Conservation (phyloP, 2,888 invertebrate species). For the Meganola albula region DNA sequence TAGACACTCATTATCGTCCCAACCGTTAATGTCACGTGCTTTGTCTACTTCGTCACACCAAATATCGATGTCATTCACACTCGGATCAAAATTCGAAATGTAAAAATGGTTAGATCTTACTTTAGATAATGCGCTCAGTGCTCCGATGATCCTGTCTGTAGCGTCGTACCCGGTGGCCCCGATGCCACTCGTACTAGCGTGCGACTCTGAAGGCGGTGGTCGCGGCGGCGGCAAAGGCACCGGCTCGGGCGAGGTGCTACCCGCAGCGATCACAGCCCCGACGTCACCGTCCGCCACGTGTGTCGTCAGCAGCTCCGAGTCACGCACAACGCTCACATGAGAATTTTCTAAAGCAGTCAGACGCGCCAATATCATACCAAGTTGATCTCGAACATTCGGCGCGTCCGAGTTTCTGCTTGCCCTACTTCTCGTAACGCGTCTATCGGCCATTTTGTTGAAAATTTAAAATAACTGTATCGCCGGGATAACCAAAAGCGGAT, state of each 20-base stretch:
- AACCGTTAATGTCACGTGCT: background rate
- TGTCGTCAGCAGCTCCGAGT: background rate
- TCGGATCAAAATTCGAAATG: conserved; percentile 1
- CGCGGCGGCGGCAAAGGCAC: background rate
- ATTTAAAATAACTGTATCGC: background rate
- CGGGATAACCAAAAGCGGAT: background rate
- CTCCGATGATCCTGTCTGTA: background rate
- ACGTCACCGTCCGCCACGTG: background rate
- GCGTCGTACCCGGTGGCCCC: conserved; percentile 11
- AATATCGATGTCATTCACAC: background rate
- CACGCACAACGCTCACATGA: background rate
- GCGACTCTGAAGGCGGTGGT: too few relatives aligned
- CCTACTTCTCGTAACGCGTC: background rate
- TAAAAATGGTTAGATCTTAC: background rate
- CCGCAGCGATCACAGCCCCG: background rate
- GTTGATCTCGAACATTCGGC: background rate
- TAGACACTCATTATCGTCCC: background rate
- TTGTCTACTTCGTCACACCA: background rate
- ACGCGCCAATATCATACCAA: background rate
- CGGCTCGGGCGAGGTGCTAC: background rate
- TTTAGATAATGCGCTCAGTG: background rate
- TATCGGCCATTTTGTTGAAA: background rate
- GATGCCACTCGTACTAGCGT: too few relatives aligned
- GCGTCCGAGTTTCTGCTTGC: background rate
- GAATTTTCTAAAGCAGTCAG: background rate